Conservation (phyloP, 2,113 vertebrate species). For the Oophaga pumilio region DNA sequence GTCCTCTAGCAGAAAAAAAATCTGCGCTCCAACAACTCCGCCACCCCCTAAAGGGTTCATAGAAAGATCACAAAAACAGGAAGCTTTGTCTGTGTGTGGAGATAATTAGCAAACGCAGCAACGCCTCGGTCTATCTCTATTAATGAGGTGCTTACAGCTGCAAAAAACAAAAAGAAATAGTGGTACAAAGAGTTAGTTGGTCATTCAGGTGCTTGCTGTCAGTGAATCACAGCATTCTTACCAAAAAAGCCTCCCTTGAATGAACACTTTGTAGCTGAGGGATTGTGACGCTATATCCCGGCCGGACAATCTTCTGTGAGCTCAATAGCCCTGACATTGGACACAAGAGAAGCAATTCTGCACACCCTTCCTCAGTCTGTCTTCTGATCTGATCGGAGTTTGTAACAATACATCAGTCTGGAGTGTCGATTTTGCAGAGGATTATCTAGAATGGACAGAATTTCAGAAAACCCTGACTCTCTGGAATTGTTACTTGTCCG, state of each 20-base stretch:
- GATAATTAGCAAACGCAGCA: slow-evolving; percentile 60
- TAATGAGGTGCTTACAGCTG: slow-evolving; percentile 62
- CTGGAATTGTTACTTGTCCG: no score
- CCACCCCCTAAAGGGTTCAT: slow-evolving; percentile 45
- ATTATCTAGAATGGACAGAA: no score
- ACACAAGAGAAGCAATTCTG: no score
- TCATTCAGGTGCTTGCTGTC: background rate
- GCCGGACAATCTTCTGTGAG: no score
- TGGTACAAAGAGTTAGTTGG: background rate
- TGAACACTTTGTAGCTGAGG: background rate
- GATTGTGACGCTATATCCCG: background rate
- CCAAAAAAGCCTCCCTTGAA: background rate
- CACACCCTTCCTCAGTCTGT: no score
- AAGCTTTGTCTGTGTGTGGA: slow-evolving; percentile 41
- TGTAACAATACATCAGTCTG: no score
- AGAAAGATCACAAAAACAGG: background rate
- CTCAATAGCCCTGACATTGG: no score
- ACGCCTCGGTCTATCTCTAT: slow-evolving; percentile 30
- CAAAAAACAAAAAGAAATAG: background rate
- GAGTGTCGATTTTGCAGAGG: no score
- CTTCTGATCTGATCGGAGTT: no score
- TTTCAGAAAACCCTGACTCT: no score
- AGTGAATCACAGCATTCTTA: background rate
- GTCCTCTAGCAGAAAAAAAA: background rate
- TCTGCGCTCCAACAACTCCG: background rate